Evolutionary conservation across 2,888 invertebrate species (phyloP), one percentile per base, ranked within the genome.

Genomic region (Gari tellinella): DNA sequence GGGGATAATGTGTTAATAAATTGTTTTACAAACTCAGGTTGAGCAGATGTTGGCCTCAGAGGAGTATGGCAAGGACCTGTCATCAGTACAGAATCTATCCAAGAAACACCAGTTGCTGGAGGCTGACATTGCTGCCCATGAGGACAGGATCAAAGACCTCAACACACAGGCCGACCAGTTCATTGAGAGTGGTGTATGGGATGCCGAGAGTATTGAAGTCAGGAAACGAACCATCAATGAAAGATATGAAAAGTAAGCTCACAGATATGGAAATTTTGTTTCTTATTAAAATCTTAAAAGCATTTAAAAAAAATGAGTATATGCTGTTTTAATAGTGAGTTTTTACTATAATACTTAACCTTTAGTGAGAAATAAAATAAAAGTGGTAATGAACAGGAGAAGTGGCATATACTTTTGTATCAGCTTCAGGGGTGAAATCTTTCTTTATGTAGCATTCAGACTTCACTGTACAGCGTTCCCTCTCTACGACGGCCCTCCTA

Each of bases 81-180:
- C 98, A 1, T 98, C 98, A 0, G 99, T 99, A 26, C 99, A 99
- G 94, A 99, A 99, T 93, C 94, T 99, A 81, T 97, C 99, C 95
- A 91, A 91, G 89, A 92, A 92, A 73, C 99, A 99, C 92, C 98
- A 99, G 93, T 94, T 99, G 69, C 97, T 99, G 23, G 99, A 99
- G 91, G 99, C 99, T 48, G 99, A 99, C 92, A 98, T 99, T 88
- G 84, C 86, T 88, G 98, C 99, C 0, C 99, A 99, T 91, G 98
- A 98, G 91, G 98, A 75, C 41, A 65, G 75, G 5, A 75, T 75
- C 64, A 75, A 89, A 94, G 96, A 97, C 91, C 97, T 99, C 96
- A 98, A 98, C 93, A 94, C 94, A 72, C 97, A 99, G 92, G 99
- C 99, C 52, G 98, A 99, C 93, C 97, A 97, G 74, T 92, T 92